Percentiles rank a stretch among this genome's conserved stretches.
These are phyloP conservation scores for Catagonus wagneri DNA, from an alignment of 2,113 vertebrate species.

Conservation along the genomic window DNA sequence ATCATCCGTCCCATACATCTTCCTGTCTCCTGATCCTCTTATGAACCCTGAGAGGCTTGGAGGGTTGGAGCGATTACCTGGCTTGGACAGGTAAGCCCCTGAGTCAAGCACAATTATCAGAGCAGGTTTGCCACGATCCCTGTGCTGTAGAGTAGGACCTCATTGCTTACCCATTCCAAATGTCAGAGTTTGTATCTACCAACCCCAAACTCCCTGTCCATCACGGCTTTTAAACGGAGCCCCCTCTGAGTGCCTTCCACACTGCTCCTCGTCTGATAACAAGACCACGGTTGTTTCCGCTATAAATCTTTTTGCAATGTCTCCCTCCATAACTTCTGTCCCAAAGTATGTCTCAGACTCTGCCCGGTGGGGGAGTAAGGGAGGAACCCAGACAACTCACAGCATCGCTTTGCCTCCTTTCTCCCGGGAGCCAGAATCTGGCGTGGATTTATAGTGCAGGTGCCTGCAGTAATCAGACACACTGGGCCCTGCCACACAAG, in stretches of 20 bases:
- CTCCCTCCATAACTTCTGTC: neutral
- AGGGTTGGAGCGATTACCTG: neutral
- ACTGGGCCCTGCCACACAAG: slow-evolving; percentile 3
- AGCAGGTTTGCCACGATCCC: neutral
- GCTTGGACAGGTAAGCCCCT: neutral
- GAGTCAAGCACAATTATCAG: neutral
- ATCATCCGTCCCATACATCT: fast-evolving
- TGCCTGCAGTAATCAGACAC: neutral
- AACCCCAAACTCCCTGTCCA: no score
- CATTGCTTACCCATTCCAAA: no score
- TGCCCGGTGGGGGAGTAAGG: neutral
- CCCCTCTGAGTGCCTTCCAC: neutral
- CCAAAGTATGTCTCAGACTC: neutral
- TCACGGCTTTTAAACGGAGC: neutral
- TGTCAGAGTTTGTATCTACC: no score
- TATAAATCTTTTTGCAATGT: neutral
- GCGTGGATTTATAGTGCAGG: slow-evolving; percentile 53
- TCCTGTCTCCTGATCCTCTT: neutral
- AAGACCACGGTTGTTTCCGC: neutral
- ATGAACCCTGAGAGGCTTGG: no score
- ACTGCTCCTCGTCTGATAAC: neutral
- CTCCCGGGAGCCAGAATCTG: neutral
- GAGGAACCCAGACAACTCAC: neutral
- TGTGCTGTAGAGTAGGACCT: no score
- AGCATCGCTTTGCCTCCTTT: neutral